Base-by-base conservation (phyloP, 2,113 vertebrate species). In the Platysteira castanea region DNA sequence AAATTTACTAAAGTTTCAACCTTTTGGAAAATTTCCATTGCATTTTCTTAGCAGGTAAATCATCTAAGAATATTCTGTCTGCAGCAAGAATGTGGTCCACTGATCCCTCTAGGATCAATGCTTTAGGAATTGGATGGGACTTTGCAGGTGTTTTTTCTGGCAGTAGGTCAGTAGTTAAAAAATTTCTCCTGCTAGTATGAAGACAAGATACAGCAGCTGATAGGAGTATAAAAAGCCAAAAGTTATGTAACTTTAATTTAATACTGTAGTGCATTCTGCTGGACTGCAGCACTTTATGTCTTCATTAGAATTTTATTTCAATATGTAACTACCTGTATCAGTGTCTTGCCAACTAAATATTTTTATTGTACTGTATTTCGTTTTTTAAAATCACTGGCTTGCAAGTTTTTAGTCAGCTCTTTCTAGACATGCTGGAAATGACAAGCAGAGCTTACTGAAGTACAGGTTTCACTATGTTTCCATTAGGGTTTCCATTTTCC, bases 71-170 rank as follows among this genome's bases (percentile, higher is more conserved):
- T 87, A 61, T 80, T 86, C 67, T 91, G 24, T 90, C 61, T 93
- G 46, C 37, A 49, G 26, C n/a, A 86, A 47, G 90, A 87, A 90
- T 60, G 59, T 86, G 39, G 39, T 95, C 44, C 71, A 84, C 60
- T 89, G 89, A 95, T 94, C 84, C 44, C 33, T 92, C 42, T 17
- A 82, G 74, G 65, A 91, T 95, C 91, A 74, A 5, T 93, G 89
- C 52, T 87, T 63, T n/a, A 86, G 69, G 50, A 88, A 70, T 44
- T 78, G 68, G 41, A 64, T 11, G 52, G 54, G 35, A 64, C 47
- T 94, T 88, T 88, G 92, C 92, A 93, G 88, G 85, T 95, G 87
- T 84, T 96, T 78, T 81, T 92, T 63, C 50, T 94, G 95, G 95
- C 89, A 90, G 46, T 46, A 70, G 74, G 74, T 86, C 85, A 80